Conservation (phyloP, 1,140 invertebrate genomes). For the Uloborus diversus region DNA sequence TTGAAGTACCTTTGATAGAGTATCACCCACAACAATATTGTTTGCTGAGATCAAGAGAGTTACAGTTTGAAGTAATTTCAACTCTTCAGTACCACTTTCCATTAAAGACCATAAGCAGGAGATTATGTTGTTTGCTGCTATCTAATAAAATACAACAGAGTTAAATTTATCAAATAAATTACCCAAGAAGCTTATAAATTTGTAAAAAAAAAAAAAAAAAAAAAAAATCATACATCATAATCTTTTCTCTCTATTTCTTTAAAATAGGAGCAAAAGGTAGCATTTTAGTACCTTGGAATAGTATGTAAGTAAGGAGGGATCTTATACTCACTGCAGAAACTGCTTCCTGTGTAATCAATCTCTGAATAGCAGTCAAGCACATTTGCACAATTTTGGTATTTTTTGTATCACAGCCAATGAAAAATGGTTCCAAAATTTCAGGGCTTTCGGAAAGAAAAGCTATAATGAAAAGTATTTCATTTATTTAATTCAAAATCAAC, state of each 20-base stretch:
- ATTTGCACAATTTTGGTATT: constrained; percentile 95
- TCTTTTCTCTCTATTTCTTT: no score
- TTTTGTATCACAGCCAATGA: constrained; percentile 98
- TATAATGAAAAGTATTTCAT: constrained; percentile 57
- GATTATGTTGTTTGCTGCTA: constrained; percentile 88
- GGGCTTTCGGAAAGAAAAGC: constrained; percentile 68
- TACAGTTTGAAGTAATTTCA: constrained; percentile 96
- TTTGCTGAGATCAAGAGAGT: constrained; percentile 94
- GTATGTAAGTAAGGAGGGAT: no score
- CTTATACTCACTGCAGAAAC: constrained; percentile 67
- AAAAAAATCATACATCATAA: no score
- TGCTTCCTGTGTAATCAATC: constrained; percentile 70
- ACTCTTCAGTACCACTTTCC: constrained; percentile 91
- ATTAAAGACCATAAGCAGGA: constrained; percentile 93
- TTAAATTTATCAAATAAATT: no score
- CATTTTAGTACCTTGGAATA: no score
- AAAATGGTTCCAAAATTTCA: constrained; percentile 94
- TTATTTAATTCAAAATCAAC: not conserved
- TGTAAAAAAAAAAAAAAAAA: no score
- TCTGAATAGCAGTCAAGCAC: constrained; percentile 86
- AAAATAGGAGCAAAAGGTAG: no score
- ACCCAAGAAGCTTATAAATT: no score
- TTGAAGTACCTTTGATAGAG: constrained; percentile 88
- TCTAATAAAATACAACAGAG: constrained; percentile 61
- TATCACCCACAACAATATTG: constrained; percentile 90